Percentiles rank a stretch among this genome's conserved stretches.
These are phyloP conservation scores for Perdita meconis DNA, from an alignment of 2,888 invertebrate species.

Conservation along the genomic window DNA sequence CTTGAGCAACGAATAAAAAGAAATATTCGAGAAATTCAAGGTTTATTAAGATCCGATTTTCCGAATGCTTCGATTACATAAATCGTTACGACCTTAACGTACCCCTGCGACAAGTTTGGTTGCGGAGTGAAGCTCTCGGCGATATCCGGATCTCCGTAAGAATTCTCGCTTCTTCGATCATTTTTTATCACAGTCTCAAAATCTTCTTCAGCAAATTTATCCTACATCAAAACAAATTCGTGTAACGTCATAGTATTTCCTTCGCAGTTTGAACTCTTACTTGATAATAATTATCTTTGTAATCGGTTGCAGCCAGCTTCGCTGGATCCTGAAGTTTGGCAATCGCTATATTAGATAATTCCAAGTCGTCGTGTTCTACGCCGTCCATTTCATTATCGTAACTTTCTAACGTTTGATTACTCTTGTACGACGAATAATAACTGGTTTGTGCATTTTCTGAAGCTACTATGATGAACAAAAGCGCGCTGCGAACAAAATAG, in stretches of 20 bases:
- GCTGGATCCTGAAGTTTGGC: slow-evolving; percentile 31
- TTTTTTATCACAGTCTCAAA: slow-evolving; percentile 48
- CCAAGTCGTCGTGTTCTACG: slow-evolving; percentile 36
- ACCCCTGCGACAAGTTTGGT: slow-evolving; percentile 82
- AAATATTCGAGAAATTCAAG: too few species aligned
- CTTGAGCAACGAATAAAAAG: too few species aligned
- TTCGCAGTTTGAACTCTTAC: slow-evolving; percentile 50
- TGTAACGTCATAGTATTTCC: too few species aligned
- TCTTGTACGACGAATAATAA: slow-evolving; percentile 75
- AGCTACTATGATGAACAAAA: slow-evolving; percentile 87
- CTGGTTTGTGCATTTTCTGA: slow-evolving; percentile 85
- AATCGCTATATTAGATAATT: slow-evolving; percentile 37
- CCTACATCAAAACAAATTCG: slow-evolving; percentile 35
- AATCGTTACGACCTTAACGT: slow-evolving; percentile 67
- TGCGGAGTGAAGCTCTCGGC: slow-evolving; percentile 78
- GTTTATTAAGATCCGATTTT: too few species aligned
- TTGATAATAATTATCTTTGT: slow-evolving; percentile 53
- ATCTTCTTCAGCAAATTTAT: slow-evolving; percentile 51
- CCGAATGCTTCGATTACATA: too few species aligned
- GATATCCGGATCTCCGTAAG: slow-evolving; percentile 69
- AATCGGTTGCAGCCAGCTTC: slow-evolving; percentile 52
- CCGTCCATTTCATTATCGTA: slow-evolving; percentile 69
- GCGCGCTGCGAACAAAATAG: slow-evolving; percentile 84
- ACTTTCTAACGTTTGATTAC: slow-evolving; percentile 55
- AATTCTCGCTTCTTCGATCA: slow-evolving; percentile 49